Conservation (phyloP, 2,888 invertebrate genomes). For the Apamea sordens region DNA sequence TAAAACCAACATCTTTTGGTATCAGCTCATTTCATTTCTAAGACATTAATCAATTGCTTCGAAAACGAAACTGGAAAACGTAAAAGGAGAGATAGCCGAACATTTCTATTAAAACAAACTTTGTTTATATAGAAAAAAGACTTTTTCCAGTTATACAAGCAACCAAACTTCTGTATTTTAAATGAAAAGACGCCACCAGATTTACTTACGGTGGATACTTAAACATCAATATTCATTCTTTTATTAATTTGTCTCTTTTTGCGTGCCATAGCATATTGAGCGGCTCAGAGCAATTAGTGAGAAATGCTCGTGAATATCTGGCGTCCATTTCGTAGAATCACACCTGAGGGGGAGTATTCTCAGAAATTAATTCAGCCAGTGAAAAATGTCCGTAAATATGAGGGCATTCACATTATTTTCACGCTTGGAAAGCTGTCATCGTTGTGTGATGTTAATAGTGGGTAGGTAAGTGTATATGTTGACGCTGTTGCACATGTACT, state of each 20-base stretch:
- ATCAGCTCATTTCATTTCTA: conserved; percentile 8
- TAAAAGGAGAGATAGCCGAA: conserved; percentile 18
- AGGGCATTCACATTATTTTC: conserved; percentile 7
- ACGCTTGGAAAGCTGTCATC: conserved; percentile 12
- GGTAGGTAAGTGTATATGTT: background rate
- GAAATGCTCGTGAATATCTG: conserved; percentile 83
- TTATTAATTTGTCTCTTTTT: conserved; percentile 83
- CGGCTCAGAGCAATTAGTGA: conserved; percentile 82
- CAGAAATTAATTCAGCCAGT: conserved; percentile 36
- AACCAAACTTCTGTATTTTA: conserved; percentile 36
- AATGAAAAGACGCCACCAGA: conserved; percentile 37
- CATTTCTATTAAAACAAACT: conserved; percentile 49
- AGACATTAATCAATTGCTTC: conserved; percentile 40
- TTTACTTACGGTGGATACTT: conserved; percentile 40
- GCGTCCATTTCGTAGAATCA: conserved; percentile 78
- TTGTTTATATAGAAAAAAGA: conserved; percentile 24
- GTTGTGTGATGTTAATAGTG: background rate
- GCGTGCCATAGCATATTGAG: conserved; percentile 85
- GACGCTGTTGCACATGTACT: background rate
- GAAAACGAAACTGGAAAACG: conserved; percentile 26
- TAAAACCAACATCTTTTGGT: conserved; percentile 5
- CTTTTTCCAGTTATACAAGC: conserved; percentile 10
- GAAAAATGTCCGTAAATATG: conserved; percentile 33
- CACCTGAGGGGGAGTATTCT: conserved; percentile 65
- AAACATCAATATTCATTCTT: conserved; percentile 77